Evolutionary conservation across 2,113 vertebrate species (phyloP).

Genomic region (Mirounga angustirostris): DNA sequence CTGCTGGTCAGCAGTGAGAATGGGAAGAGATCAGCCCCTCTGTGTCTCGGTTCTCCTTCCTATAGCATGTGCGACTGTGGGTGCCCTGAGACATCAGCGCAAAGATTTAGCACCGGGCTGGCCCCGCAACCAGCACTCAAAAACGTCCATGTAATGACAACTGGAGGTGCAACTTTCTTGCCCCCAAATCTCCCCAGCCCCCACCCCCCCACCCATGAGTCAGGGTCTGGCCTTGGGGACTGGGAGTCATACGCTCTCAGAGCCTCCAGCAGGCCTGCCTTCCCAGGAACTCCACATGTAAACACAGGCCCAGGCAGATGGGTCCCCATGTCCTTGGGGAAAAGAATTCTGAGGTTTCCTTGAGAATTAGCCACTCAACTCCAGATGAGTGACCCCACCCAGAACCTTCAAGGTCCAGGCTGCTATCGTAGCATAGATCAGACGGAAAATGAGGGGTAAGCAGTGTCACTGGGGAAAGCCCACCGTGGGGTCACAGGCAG

Average conservation of each 20-base stretch:
- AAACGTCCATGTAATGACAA: background rate
- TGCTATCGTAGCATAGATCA: background rate
- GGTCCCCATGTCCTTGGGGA: background rate
- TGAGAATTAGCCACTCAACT: background rate
- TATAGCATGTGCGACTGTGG: fast-evolving
- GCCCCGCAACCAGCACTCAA: fast-evolving
- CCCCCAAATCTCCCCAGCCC: too few relatives aligned
- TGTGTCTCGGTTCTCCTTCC: background rate
- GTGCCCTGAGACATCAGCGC: fast-evolving
- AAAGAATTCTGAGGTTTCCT: background rate
- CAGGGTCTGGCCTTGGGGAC: background rate
- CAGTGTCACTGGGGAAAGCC: background rate
- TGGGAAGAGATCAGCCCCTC: background rate
- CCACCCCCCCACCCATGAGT: background rate
- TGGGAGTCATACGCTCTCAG: background rate
- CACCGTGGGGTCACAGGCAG: background rate
- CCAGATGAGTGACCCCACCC: background rate
- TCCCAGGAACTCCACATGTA: slow-evolving; percentile 58
- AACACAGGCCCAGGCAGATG: background rate
- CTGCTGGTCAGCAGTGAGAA: background rate
- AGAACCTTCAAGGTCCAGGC: background rate
- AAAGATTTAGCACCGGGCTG: background rate
- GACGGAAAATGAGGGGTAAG: background rate
- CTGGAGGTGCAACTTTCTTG: background rate
- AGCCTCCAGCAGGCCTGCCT: background rate